These are phyloP conservation scores for Scaptomyza parva DNA, from an alignment of 2,888 invertebrate genomes.

Conservation along the genomic window DNA sequence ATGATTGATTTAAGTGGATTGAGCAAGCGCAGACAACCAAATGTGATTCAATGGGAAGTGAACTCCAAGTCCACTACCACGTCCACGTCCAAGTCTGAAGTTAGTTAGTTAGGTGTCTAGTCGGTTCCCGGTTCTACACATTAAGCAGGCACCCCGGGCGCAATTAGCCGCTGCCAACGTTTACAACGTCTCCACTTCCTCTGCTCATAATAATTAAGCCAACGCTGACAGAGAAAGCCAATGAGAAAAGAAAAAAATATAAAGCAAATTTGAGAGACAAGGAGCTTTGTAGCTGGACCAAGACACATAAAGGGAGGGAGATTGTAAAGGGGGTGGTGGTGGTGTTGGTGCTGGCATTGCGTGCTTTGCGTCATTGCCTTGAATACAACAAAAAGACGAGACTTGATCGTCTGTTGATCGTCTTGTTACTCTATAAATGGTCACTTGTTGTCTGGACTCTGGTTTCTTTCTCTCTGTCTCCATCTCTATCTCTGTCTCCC, in stretches of 20 bases:
- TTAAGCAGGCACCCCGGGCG: constrained; percentile 50
- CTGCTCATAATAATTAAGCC: constrained; percentile 81
- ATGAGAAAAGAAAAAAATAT: constrained; percentile 2
- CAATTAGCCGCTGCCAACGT: constrained; percentile 73
- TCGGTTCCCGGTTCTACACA: constrained; percentile 52
- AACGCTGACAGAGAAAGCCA: constrained; percentile 65
- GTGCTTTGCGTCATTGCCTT: constrained; percentile 78
- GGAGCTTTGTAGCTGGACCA: constrained; percentile 7
- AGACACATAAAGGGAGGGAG: not conserved
- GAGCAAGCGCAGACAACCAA: no score
- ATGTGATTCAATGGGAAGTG: constrained; percentile 25
- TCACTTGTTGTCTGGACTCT: constrained; percentile 60
- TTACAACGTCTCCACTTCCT: constrained; percentile 64
- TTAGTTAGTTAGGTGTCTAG: constrained; percentile 44
- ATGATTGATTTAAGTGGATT: constrained; percentile 22
- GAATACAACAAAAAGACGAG: constrained; percentile 26
- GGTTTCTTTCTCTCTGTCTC: constrained; percentile 2
- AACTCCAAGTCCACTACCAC: no score
- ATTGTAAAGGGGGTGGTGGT: not conserved
- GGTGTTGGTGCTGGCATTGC: constrained; percentile 44
- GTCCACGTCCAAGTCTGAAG: no score
- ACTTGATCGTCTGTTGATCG: constrained; percentile 78
- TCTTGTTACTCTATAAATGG: constrained; percentile 79
- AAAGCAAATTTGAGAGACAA: constrained; percentile 26
- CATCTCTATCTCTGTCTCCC: constrained; percentile 10